Evolutionary conservation across 2,888 invertebrate genomes (phyloP).

Genomic region (Eucera pruinosa): DNA sequence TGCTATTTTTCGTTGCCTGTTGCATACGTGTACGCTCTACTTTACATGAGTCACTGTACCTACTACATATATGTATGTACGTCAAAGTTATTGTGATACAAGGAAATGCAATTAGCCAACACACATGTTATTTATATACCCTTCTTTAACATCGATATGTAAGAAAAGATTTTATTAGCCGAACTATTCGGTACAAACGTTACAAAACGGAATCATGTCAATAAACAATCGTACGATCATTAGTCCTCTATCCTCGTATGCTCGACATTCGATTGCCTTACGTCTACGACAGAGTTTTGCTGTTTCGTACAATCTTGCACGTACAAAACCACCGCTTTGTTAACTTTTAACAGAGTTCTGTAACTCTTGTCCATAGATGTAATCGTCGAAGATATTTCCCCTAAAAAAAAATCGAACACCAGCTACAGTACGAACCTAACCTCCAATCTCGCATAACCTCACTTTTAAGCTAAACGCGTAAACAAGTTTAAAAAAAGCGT

Average conservation of each 20-base stretch:
- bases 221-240: not conserved
- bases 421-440: not conserved
- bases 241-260: not conserved
- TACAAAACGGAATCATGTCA: not conserved
- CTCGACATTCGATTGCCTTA: not conserved
- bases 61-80: no score
- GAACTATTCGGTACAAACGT: not conserved
- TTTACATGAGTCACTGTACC: no score
- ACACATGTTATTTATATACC: not conserved
- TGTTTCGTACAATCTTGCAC: constrained; percentile 80
- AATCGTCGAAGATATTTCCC: constrained; percentile 83
- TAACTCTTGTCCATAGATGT: constrained; percentile 83
- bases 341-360: constrained; percentile 85
- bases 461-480: not conserved
- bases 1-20: no score
- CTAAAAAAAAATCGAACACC: constrained; percentile 80
- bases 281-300: not conserved
- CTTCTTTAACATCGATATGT: not conserved
- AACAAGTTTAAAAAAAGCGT: not conserved
- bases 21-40: no score
- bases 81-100: constrained; percentile 59
- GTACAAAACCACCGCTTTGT: constrained; percentile 85
- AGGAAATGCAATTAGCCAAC: constrained; percentile 34
- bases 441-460: constrained; percentile 30
- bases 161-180: not conserved